Base-by-base conservation (phyloP, 2,797 vertebrate species). In the Aselliscus stoliczkanus region DNA sequence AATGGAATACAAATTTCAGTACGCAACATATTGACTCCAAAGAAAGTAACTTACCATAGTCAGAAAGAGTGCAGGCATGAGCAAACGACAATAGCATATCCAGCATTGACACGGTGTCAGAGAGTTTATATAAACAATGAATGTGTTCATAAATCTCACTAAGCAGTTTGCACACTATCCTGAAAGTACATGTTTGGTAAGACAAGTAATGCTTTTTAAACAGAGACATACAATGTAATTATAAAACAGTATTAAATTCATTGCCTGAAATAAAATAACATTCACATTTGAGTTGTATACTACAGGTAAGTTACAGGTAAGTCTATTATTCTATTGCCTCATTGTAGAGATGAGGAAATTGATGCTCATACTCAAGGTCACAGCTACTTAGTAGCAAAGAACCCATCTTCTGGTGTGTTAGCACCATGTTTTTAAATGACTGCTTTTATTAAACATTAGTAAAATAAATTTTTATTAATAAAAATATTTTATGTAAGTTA, bases 41-140 rank as follows among this genome's bases (percentile, higher is more conserved):
- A 95, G 50, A 56, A 92, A 94, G 21, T 62, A 94, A 98, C 98
- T 98, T 97, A 99, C 99, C 99, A 2, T 99, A 99, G 97, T 99
- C 99, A 39, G 99, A 99, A 96, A 99, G 98, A 72, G 99, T 99
- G 97, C 99, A 99, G 47, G 99, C 98, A 3, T 99, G 99, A 92
- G 99, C 99, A 96, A 99, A 99, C 0, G 99, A 99, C 73, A 98
- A 98, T 95, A 99, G 97, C 99, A 99, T 99, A 97, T 99, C 99
- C 98, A 99, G 98, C 99, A 99, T 99, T 25, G 99, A 99, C n/a
- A 99, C 99, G 5, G 99, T 98, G 97, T 99, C 99, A 9, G 99
- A 99, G 47, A 99, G 99, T 98, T 99, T 99, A 98, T 99, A 99
- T 1, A 99, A 98, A 97, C 99, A 99, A 97, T 99, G 99, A 85